phyloP scores from a whole-genome alignment of 2,797 vertebrate genomes.

The Melanotaenia parkinsoni region DNA sequence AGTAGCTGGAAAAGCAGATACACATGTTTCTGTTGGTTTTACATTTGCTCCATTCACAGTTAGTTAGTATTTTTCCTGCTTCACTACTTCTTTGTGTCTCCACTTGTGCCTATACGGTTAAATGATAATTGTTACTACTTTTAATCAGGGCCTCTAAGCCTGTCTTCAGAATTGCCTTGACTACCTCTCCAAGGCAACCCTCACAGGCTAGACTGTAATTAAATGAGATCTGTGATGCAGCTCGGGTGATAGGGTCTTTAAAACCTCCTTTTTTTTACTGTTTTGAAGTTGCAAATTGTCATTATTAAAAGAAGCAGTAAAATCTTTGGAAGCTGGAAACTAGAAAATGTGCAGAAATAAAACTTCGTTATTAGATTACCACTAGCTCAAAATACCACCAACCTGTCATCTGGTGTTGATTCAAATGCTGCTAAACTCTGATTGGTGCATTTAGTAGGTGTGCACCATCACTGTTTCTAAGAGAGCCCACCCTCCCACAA shows the following conservation, averaged over 20 bases:
- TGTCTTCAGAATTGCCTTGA: constrained; percentile 47
- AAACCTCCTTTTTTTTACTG: constrained; percentile 8
- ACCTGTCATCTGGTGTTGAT: background rate
- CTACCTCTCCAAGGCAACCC: constrained; percentile 13
- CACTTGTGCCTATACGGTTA: constrained; percentile 13
- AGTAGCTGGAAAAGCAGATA: constrained; percentile 46
- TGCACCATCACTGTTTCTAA: background rate
- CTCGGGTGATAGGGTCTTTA: constrained; percentile 21
- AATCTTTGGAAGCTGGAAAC: background rate
- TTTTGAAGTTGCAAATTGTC: background rate
- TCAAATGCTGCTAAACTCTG: background rate
- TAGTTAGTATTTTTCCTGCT: constrained; percentile 37
- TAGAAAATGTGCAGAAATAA: background rate
- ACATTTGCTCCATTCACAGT: constrained; percentile 41
- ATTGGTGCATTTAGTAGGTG: background rate
- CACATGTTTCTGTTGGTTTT: constrained; percentile 31
- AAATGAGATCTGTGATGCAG: constrained; percentile 22
- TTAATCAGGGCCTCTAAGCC: constrained; percentile 54
- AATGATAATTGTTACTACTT: constrained; percentile 48
- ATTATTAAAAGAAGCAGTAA: background rate
- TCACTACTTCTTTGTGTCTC: constrained; percentile 25
- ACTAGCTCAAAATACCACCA: too few relatives aligned
- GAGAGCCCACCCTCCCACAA: background rate
- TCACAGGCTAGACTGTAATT: constrained; percentile 28
- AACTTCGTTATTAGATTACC: background rate